Conservation (phyloP, 2,888 invertebrate genomes). For the Diploptera punctata region DNA sequence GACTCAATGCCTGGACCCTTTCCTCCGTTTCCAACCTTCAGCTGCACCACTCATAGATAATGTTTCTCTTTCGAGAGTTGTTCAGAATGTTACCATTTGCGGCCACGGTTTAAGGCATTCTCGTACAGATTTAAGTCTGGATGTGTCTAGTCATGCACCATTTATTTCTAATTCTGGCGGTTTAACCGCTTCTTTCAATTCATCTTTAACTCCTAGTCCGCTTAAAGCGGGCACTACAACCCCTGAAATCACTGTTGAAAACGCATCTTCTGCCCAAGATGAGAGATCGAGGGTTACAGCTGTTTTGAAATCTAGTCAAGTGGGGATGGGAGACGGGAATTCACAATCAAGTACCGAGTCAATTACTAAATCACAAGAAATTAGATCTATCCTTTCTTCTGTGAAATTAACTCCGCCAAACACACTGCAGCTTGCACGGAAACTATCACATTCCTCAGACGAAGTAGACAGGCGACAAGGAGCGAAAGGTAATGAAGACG, state of each 20-base stretch:
- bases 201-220: constrained; percentile 45
- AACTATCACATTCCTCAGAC: constrained; percentile 73
- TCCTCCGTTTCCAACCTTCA: constrained; percentile 18
- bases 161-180: constrained; percentile 3
- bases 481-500: constrained; percentile 30
- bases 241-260: constrained; percentile 68
- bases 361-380: neutral
- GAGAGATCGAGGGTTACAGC: constrained; percentile 52
- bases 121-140: constrained; percentile 44
- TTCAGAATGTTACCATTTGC: constrained; percentile 50
- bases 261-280: constrained; percentile 31
- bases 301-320: constrained; percentile 36
- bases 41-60: constrained; percentile 52
- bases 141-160: constrained; percentile 41
- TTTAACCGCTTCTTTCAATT: constrained; percentile 21
- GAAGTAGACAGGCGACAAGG: constrained; percentile 61
- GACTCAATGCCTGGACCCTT: neutral
- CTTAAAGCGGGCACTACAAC: constrained; percentile 58
- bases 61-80: constrained; percentile 55
- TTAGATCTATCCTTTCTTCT: neutral
- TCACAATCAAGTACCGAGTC: neutral
- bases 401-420: constrained; percentile 57
- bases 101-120: constrained; percentile 44
- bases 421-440: constrained; percentile 64
- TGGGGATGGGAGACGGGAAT: neutral